These are phyloP conservation scores for Conomelus anceps DNA, from an alignment of 2,888 invertebrate species.

Conservation along the genomic window DNA sequence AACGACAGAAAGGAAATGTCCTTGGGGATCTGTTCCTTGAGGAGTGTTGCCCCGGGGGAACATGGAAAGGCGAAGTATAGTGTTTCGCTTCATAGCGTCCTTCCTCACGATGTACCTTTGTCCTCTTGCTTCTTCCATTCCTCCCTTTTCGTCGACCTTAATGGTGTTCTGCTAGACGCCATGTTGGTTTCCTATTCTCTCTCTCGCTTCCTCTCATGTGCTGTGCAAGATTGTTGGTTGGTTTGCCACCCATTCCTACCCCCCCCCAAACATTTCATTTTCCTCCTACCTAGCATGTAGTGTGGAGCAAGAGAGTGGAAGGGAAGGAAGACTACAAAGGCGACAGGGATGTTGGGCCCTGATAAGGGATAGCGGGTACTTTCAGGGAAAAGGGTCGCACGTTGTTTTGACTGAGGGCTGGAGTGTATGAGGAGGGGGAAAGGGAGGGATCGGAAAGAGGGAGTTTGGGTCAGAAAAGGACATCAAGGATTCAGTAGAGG, in stretches of 20 bases:
- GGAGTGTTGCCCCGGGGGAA: not conserved
- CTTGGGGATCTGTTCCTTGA: not conserved
- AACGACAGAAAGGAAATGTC: not conserved
- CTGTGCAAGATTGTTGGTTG: not conserved
- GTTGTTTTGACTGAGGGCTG: not conserved
- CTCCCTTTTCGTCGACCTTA: no score
- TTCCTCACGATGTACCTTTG: not conserved
- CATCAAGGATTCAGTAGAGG: not conserved
- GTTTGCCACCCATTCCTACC: not conserved
- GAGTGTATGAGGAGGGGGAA: not conserved
- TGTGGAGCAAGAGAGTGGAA: no score
- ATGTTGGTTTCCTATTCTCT: not conserved
- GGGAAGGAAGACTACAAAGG: not conserved
- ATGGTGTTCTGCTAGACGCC: not conserved
- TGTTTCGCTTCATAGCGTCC: not conserved
- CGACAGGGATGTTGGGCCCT: not conserved
- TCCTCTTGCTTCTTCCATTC: not conserved
- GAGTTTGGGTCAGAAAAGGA: not conserved
- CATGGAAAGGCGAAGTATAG: not conserved
- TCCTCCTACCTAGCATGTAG: no score
- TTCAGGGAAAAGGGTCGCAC: not conserved
- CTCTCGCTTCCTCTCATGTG: not conserved
- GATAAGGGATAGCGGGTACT: not conserved
- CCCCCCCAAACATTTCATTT: not conserved
- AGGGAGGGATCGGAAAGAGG: not conserved